Conservation (phyloP, 1,140 invertebrate species). For the Macrobrachium nipponense region DNA sequence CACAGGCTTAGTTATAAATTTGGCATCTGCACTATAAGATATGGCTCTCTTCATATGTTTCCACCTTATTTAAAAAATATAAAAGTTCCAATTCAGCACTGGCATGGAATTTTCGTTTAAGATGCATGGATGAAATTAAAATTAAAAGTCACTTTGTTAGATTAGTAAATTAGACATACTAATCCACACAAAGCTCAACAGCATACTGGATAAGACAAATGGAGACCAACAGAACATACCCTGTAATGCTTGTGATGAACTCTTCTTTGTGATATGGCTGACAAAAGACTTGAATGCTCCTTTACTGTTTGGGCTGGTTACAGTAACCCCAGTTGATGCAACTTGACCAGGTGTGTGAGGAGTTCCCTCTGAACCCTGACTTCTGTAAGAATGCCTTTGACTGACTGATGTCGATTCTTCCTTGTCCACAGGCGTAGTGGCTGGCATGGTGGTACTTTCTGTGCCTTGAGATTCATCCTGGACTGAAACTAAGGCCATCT, state of each 20-base stretch:
- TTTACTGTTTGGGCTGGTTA: constrained; percentile 59
- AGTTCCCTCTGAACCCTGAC: constrained; percentile 13
- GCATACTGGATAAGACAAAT: background rate
- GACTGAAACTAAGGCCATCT: background rate
- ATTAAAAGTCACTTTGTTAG: constrained; percentile 20
- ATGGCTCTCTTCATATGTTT: too few relatives aligned
- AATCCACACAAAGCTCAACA: constrained; percentile 1
- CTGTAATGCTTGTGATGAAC: constrained; percentile 52
- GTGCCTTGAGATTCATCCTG: background rate
- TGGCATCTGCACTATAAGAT: too few relatives aligned
- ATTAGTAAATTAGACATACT: constrained; percentile 7
- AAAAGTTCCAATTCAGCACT: too few relatives aligned
- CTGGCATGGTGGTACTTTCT: background rate
- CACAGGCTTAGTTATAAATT: too few relatives aligned
- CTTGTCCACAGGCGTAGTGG: constrained; percentile 10
- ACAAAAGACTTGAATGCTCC: constrained; percentile 60
- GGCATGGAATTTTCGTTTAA: too few relatives aligned
- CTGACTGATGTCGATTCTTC: background rate
- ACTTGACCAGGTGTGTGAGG: constrained; percentile 23
- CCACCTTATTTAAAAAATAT: too few relatives aligned
- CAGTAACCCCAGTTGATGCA: constrained; percentile 1
- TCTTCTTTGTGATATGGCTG: constrained; percentile 59
- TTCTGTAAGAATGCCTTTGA: constrained; percentile 4
- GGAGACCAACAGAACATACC: constrained; percentile 55
- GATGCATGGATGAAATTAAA: too few relatives aligned